phyloP scores from a whole-genome alignment of 2,797 vertebrate genomes.

The Lemur catta region DNA sequence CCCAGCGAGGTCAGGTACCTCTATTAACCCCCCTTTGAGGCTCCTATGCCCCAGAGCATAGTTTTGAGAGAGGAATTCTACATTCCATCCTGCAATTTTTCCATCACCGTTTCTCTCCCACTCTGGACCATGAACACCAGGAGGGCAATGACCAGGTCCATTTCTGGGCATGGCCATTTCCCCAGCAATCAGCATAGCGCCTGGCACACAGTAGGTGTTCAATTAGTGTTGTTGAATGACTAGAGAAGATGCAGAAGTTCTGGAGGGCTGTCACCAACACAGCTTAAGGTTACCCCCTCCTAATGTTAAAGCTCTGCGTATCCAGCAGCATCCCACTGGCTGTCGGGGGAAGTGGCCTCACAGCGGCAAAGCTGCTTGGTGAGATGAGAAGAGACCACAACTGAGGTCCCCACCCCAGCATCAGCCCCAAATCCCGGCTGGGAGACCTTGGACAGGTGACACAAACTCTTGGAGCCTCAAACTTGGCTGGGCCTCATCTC shows the following conservation, averaged over 20 bases:
- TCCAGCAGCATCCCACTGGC: neutral
- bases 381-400: neutral
- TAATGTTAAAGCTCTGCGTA: neutral
- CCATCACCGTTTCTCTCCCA: neutral
- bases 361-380: neutral
- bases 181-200: neutral
- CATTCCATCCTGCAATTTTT: neutral
- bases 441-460: neutral
- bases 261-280: neutral
- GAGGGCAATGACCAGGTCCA: neutral
- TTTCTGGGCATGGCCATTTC: neutral
- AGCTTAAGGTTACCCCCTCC: neutral
- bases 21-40: neutral
- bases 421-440: rapidly evolving
- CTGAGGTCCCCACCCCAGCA: rapidly evolving
- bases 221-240: neutral
- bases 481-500: neutral
- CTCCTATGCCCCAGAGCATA: neutral
- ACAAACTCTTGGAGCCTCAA: neutral
- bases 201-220: neutral
- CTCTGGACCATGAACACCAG: neutral
- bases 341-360: neutral
- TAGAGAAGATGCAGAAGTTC: neutral
- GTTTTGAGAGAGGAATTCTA: neutral
- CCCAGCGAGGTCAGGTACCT: neutral